phyloP scores from a whole-genome alignment of 2,797 vertebrate species.

The Schizopygopsis pylzovi region DNA sequence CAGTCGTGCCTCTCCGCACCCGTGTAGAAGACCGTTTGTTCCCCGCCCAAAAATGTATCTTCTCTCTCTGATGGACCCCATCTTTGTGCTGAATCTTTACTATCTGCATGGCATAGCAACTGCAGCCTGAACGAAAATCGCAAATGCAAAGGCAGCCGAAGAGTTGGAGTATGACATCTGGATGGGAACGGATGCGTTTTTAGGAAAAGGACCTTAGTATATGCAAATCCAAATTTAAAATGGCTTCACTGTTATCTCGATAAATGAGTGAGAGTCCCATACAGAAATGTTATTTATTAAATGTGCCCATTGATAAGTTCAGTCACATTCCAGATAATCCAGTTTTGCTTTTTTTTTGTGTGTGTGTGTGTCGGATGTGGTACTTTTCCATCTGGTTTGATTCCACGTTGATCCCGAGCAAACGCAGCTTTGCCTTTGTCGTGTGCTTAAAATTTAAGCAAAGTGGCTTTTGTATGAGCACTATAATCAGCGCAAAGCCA shows the following conservation, averaged over 20 bases:
- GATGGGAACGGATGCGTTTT: constrained; percentile 43
- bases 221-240: constrained; percentile 55
- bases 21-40: constrained; percentile 54
- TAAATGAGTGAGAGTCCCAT: constrained; percentile 39
- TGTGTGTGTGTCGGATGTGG: constrained; percentile 7
- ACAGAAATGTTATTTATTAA: constrained; percentile 45
- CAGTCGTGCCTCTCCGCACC: constrained; percentile 69
- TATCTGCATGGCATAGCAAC: constrained; percentile 89
- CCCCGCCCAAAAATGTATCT: constrained; percentile 44
- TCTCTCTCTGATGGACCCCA: constrained; percentile 60
- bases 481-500: constrained; percentile 39
- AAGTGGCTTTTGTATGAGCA: constrained; percentile 42
- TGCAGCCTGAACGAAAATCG: constrained; percentile 72
- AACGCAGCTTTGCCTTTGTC: constrained; percentile 45
- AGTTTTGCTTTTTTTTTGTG: constrained; percentile 7
- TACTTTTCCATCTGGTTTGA: constrained; percentile 24
- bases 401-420: constrained; percentile 22
- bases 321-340: constrained; percentile 45
- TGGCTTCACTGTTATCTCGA: constrained; percentile 56
- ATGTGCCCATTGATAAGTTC: constrained; percentile 36
- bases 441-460: constrained; percentile 52
- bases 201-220: constrained; percentile 54
- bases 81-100: constrained; percentile 70
- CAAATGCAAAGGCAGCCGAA: constrained; percentile 74
- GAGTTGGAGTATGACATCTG: constrained; percentile 58